Base-by-base conservation (phyloP, 2,113 vertebrate genomes). In the Columba janthina region DNA sequence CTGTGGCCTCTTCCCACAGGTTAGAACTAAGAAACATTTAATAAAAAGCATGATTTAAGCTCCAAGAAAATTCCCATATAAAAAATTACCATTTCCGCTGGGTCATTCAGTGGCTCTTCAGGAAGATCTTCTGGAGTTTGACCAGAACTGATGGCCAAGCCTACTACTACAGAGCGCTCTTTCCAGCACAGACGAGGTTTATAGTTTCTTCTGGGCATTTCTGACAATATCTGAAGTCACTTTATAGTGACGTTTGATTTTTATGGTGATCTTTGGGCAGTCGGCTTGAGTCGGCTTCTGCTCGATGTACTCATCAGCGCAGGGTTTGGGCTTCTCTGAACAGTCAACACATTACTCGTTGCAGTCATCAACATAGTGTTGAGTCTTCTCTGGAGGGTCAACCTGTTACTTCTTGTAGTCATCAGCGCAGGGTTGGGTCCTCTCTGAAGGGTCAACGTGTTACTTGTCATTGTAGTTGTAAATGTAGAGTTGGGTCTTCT, bases 361-460 rank as follows among this genome's bases (percentile, higher is more conserved):
- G 44, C 16, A 44, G 44, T 44, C 44, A 18, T 44, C 44, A 44
- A 16, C 16, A 44, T 18, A 44, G 44, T 16, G 16, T 44, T 44
- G 16, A 7, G 44, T 44, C 44, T 44, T 44, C 44, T 44, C 44
- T 44, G 44, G 16, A 44, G 44, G 21, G 48, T 50, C 48, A 50
- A 10, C 11, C 20, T 22, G 21, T 22, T 50, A 50, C 48, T 50
- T 22, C 5, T 50, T 0, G 0, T 5, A 5, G n/a, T 25, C 58
- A 16, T 40, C 72, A 34, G 6, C 8, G 2, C 28, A 15, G 54
- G 42, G 32, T 14, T 56, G 58, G 65, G 25, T 85, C 19, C 85
- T 73, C 64, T 88, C 64, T 78, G 34, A 18, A 36, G 65, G 38
- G 70, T 38, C 79, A 77, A 44, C 15, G 19, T 1, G 15, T 74